Percentiles rank a stretch among this genome's conserved stretches.
phyloP scores from a whole-genome alignment of 1,140 invertebrate genomes.

The Zaprionus davidi region DNA sequence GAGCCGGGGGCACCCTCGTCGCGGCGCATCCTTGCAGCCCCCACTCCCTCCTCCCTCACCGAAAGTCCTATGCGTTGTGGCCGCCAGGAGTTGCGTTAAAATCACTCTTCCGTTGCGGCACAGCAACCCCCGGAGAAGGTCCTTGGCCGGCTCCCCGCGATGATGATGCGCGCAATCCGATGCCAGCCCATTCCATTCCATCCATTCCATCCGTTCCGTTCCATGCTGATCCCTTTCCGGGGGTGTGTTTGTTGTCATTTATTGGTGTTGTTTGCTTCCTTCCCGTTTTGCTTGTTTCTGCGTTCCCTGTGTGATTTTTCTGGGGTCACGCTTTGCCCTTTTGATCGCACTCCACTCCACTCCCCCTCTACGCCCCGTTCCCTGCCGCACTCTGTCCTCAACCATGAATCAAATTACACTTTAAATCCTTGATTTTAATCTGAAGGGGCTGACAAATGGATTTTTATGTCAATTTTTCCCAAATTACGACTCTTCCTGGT shows the following conservation, averaged over 20 bases:
- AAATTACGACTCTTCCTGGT: conserved; percentile 49
- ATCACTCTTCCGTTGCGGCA: conserved; percentile 74
- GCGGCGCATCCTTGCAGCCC: conserved; percentile 37
- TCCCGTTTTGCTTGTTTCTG: conserved; percentile 8
- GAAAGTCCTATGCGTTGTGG: conserved; percentile 1
- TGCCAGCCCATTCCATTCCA: conserved; percentile 24
- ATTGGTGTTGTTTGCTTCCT: conserved; percentile 67
- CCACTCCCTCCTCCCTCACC: neutral
- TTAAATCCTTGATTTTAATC: conserved; percentile 84
- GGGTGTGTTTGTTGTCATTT: conserved; percentile 83
- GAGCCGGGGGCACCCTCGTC: conserved; percentile 44
- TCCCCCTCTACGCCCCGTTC: neutral
- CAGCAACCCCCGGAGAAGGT: conserved; percentile 37
- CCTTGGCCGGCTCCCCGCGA: neutral
- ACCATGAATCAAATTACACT: conserved; percentile 83
- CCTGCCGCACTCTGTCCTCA: neutral
- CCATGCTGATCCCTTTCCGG: conserved; percentile 18
- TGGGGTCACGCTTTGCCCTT: conserved; percentile 81
- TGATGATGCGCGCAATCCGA: conserved; percentile 19
- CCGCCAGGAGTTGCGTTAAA: conserved; percentile 65
- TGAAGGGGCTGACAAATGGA: conserved; percentile 84
- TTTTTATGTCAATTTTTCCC: conserved; percentile 75
- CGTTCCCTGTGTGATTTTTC: conserved; percentile 72
- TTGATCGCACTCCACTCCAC: conserved; percentile 53
- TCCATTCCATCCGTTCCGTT: neutral